Conservation (phyloP, 1,140 invertebrate genomes). For the Euschistus heros region DNA sequence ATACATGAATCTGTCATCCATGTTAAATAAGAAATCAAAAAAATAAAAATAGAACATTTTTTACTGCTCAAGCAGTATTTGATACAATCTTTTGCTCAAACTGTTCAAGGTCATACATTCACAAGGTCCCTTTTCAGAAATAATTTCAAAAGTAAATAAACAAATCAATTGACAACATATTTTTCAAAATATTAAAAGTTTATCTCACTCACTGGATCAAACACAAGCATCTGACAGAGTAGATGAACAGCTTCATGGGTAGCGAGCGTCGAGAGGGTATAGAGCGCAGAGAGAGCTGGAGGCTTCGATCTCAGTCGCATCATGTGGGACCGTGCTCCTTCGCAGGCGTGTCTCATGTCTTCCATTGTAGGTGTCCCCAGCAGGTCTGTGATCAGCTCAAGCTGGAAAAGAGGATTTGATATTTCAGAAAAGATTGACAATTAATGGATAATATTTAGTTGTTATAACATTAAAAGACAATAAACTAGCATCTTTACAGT, state of each 20-base stretch:
- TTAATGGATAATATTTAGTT: too few species aligned
- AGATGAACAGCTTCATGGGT: constrained; percentile 96
- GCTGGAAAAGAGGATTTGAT: constrained; percentile 50
- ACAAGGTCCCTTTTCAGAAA: too few species aligned
- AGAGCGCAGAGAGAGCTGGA: constrained; percentile 78
- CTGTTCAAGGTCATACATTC: too few species aligned
- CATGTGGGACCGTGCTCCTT: constrained; percentile 90
- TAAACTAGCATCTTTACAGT: too few species aligned
- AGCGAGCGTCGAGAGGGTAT: constrained; percentile 82
- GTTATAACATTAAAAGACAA: too few species aligned
- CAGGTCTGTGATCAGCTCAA: constrained; percentile 94
- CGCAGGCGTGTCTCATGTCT: constrained; percentile 93
- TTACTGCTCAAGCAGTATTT: too few species aligned
- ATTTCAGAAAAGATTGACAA: too few species aligned
- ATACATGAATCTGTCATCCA: too few species aligned
- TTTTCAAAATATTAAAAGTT: background rate
- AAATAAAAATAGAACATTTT: too few species aligned
- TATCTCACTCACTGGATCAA: constrained; percentile 76
- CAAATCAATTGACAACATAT: background rate
- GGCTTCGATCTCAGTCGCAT: constrained; percentile 77
- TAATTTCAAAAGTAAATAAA: too few species aligned
- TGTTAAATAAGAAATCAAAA: too few species aligned
- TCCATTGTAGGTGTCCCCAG: constrained; percentile 91
- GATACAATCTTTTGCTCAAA: too few species aligned
- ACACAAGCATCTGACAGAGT: constrained; percentile 94